A percentile compares a stretch with the other conserved stretches of the same genome.
phyloP scores from a whole-genome alignment of 1,140 invertebrate genomes.

The Calephelis virginiensis region DNA sequence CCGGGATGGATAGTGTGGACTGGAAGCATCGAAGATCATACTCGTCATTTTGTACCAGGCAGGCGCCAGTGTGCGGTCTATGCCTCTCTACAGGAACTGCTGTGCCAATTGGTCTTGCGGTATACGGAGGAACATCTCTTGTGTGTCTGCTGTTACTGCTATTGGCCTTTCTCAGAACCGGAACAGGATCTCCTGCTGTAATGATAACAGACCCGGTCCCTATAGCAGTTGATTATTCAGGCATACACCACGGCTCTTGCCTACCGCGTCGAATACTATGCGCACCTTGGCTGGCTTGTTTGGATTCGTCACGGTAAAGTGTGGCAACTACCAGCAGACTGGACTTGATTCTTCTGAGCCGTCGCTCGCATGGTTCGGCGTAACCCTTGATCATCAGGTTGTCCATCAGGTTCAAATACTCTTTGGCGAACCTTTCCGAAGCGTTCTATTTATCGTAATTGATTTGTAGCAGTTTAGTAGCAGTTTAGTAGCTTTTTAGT shows the following conservation, averaged over 20 bases:
- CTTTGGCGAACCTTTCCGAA: background rate
- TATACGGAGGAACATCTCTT: constrained; percentile 65
- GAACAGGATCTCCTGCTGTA: constrained; percentile 19
- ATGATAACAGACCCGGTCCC: constrained; percentile 28
- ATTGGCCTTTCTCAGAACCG: constrained; percentile 24
- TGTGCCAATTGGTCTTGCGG: too few species aligned
- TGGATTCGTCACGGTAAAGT: constrained; percentile 42
- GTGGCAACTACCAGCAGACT: constrained; percentile 43
- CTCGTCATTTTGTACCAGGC: too few species aligned
- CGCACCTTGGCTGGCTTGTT: constrained; percentile 39
- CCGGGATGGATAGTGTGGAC: too few species aligned
- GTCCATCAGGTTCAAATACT: background rate
- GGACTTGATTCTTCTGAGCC: background rate
- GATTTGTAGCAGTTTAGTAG: too few species aligned
- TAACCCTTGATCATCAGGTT: constrained; percentile 13
- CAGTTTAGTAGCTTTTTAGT: too few species aligned
- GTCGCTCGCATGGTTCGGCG: constrained; percentile 5
- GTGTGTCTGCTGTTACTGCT: constrained; percentile 27
- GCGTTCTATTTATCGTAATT: too few species aligned
- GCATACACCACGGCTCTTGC: constrained; percentile 18
- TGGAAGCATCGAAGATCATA: too few species aligned
- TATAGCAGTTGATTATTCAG: constrained; percentile 21
- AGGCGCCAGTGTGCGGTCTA: too few species aligned
- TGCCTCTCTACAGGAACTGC: too few species aligned
- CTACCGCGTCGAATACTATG: constrained; percentile 45